A percentile compares a stretch with the other conserved stretches of the same genome.
Conservation (phyloP, 2,797 vertebrate genomes). For the Lates japonicus region DNA sequence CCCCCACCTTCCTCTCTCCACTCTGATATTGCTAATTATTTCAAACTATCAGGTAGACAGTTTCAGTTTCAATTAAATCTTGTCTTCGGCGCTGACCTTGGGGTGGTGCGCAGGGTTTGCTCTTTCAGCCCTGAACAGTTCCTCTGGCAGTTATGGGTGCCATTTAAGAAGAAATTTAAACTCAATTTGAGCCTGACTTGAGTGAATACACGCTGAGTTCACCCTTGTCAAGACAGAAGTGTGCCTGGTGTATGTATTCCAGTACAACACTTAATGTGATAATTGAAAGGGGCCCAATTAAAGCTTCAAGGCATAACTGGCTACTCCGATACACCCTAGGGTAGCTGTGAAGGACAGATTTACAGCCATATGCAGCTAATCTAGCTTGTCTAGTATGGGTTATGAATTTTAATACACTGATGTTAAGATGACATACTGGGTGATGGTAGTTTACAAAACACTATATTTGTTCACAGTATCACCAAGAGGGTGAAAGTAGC, state of each 20-base stretch:
- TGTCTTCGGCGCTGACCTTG: slow-evolving; percentile 82
- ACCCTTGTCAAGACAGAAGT: slow-evolving; percentile 68
- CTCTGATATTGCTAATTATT: slow-evolving; percentile 88
- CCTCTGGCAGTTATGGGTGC: slow-evolving; percentile 66
- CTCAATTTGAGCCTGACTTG: slow-evolving; percentile 77
- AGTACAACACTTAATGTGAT: slow-evolving; percentile 79
- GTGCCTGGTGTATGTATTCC: slow-evolving; percentile 72
- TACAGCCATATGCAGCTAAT: slow-evolving; percentile 77
- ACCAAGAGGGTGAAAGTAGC: slow-evolving; percentile 10
- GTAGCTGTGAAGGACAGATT: slow-evolving; percentile 76
- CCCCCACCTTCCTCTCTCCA: slow-evolving; percentile 67
- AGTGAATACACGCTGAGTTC: slow-evolving; percentile 71
- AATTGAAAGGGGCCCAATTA: slow-evolving; percentile 84
- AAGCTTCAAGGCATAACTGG: slow-evolving; percentile 73
- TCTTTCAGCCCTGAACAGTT: slow-evolving; percentile 69
- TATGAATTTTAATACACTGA: slow-evolving; percentile 69
- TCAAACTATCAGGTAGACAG: slow-evolving; percentile 86
- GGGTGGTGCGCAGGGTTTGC: slow-evolving; percentile 64
- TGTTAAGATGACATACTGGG: slow-evolving; percentile 53
- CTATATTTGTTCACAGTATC: slow-evolving; percentile 12
- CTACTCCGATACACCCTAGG: slow-evolving; percentile 59
- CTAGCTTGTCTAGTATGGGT: slow-evolving; percentile 55
- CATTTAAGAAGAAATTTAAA: slow-evolving; percentile 83
- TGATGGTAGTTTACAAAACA: slow-evolving; percentile 28
- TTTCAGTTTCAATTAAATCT: slow-evolving; percentile 88